phyloP scores from a whole-genome alignment of 2,797 vertebrate species.

The Etheostoma nigrum region DNA sequence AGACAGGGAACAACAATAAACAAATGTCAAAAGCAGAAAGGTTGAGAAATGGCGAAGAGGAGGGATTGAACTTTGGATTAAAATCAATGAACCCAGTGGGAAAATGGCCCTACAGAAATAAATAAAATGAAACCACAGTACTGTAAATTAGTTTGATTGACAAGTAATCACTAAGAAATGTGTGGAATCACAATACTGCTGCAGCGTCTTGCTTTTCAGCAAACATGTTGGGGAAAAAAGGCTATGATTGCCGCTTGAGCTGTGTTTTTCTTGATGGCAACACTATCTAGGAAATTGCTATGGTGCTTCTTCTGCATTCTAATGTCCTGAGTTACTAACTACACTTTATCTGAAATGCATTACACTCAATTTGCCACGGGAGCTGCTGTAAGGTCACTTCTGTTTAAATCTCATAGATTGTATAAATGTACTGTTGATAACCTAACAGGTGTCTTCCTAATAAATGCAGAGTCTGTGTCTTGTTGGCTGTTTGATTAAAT shows the following conservation, averaged over 20 bases:
- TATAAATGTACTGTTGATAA: conserved; percentile 22
- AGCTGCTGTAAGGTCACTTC: conserved; percentile 37
- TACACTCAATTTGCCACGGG: conserved; percentile 10
- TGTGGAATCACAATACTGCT: conserved; percentile 20
- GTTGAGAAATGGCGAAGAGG: not conserved
- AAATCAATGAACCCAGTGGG: not conserved
- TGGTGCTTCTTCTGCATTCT: conserved; percentile 36
- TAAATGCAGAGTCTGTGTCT: conserved; percentile 14
- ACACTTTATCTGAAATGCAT: conserved; percentile 33
- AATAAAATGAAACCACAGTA: not conserved
- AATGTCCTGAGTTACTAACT: conserved; percentile 26
- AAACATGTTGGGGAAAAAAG: conserved; percentile 18
- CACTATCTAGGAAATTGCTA: conserved; percentile 14
- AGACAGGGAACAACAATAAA: not conserved
- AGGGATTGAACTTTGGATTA: not conserved
- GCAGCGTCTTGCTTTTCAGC: conserved; percentile 2
- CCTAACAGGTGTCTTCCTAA: conserved; percentile 12
- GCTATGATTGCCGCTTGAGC: conserved; percentile 42
- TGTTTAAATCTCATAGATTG: conserved; percentile 42
- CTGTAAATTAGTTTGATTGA: conserved; percentile 29
- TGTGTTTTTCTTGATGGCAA: conserved; percentile 30
- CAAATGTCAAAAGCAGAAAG: not conserved
- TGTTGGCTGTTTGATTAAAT: conserved; percentile 29
- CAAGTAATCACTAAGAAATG: conserved; percentile 31
- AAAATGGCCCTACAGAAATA: not conserved